Evolutionary conservation across 2,113 vertebrate species (phyloP).

Genomic region (Lycaon pictus): DNA sequence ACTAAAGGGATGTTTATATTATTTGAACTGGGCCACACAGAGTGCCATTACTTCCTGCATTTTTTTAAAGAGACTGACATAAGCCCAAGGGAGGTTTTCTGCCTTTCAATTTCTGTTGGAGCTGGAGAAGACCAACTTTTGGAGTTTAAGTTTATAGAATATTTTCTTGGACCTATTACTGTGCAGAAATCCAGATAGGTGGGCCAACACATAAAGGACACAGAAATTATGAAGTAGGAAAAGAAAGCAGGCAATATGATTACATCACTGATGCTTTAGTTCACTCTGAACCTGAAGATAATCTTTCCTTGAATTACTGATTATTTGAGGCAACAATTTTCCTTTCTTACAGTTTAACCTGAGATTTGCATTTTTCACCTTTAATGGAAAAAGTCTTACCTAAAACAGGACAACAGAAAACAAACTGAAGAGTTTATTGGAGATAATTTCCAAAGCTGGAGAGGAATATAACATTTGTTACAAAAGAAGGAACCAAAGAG

Average conservation of each 20-base stretch:
- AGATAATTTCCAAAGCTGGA: not conserved
- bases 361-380: not conserved
- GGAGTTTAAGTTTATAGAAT: not conserved
- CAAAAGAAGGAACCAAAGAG: not conserved
- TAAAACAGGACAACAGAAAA: not conserved
- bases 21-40: not conserved
- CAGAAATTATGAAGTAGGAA: not conserved
- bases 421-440: not conserved
- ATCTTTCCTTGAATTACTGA: not conserved
- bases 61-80: not conserved
- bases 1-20: fast-evolving
- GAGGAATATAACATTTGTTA: not conserved
- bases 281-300: not conserved
- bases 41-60: not conserved
- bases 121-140: not conserved
- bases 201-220: not conserved
- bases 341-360: not conserved
- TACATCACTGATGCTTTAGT: not conserved
- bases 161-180: not conserved
- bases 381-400: not conserved
- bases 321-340: not conserved
- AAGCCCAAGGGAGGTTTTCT: not conserved
- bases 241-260: not conserved
- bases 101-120: not conserved
- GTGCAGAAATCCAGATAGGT: not conserved